Base-by-base conservation (phyloP, 2,113 vertebrate genomes). In the Odontesthes bonariensis region DNA sequence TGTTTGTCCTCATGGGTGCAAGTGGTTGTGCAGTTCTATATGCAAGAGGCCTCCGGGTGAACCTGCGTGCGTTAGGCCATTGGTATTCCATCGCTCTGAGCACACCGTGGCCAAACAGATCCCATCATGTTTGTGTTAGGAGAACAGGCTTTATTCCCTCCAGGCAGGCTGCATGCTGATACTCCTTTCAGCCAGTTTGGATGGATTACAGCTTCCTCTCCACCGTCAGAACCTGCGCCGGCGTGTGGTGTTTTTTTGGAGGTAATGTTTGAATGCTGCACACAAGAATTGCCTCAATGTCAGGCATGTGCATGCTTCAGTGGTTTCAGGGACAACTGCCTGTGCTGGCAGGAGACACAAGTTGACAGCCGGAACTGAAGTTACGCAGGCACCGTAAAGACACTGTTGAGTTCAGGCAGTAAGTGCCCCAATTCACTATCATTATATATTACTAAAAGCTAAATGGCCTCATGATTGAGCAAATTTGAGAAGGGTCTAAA, bases 91-190 rank as follows among this genome's bases (percentile, higher is more conserved):
- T 81, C n/a, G 61, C 88, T 77, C 55, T 2, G 38, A 79, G 90
- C 88, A 47, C 64, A 69, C 47, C 27, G 23, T 68, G 79, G 84
- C 80, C 75, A 83, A 87, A 81, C 83, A 85, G 79, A 91, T 91
- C 89, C 74, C 88, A 83, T 92, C 89, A 75, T 85, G 90, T 89
- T 88, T 90, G 88, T 68, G 61, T 91, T 79, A 62, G 38, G 33
- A 69, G 75, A 69, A 51, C 66, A 75, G 77, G 81, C 88, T 57
- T 58, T 38, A 6, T 53, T 83, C 82, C 82, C 83, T 60, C 10
- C 59, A 66, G 88, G 77, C 79, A 33, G 20, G 10, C 79, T 68
- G 74, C 76, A 75, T 79, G 77, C 76, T 83, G 83, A 87, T 82
- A 85, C 78, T 78, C 79, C 80, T 57, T 44, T 84, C 68, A 84